Evolutionary conservation across 2,113 vertebrate genomes (phyloP), one percentile per base, ranked within the genome.

Genomic region (Eonycteris spelaea): DNA sequence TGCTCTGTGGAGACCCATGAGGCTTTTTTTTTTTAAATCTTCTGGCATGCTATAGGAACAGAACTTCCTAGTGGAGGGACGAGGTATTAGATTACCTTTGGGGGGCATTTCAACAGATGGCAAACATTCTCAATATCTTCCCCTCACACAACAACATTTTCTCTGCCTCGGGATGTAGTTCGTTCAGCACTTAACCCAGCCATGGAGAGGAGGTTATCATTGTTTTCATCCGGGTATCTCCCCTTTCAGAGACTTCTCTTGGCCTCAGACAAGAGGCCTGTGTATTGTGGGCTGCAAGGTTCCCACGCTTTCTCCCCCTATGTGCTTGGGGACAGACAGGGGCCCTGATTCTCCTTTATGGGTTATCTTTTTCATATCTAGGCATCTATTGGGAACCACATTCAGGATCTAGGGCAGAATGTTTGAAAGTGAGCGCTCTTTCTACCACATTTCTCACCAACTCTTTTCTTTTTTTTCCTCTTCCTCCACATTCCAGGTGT

Each of bases 401-500:
- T 24, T 30, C 21, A 8, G 55, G 86, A 14, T 35, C 53, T 21
- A 11, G 78, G 74, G 59, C 0, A 0, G 57, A 18, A 19, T 11
- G 0, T 22, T 13, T 3, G 28, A 3, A 19, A 19, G 45, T 21
- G 2, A 26, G 38, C 33, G 53, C 1, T 16, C 55, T 26, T 45
- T 55, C 38, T 43, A 43, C 33, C 9, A 4, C 8, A 0, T 59
- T 33, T 61, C 40, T 94, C 40, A 71, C 26, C 16, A 35, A 3
- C 40, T 45, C 14, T 45, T 51, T 19, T 15, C 45, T 43, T 12
- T 26, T 45, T 30, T 53, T 16, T 51, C 16, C 30, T 28, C 13
- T 3, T 18, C 12, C 59, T n/a, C 43, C 53, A 22, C 77, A 28
- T 95, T 57, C 68, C 98, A 99, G 99, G 99, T 99, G 22, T 99